phyloP scores from a whole-genome alignment of 2,797 vertebrate genomes.

The Sebastes umbrosus region DNA sequence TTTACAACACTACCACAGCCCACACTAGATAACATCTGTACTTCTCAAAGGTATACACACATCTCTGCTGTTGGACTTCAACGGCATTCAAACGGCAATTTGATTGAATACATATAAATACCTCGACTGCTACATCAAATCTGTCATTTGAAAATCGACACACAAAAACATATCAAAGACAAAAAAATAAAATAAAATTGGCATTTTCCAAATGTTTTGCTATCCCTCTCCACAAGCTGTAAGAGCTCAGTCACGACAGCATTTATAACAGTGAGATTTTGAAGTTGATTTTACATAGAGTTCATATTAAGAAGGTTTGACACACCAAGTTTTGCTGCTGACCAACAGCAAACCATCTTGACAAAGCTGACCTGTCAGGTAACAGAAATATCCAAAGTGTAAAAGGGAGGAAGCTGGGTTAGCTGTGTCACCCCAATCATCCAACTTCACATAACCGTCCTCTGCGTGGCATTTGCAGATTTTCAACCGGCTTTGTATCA shows the following conservation, averaged over 20 bases:
- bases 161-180: background rate
- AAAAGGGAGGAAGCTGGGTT: background rate
- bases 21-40: background rate
- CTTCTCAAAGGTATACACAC: background rate
- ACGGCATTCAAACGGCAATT: no score
- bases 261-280: no score
- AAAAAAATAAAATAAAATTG: no score
- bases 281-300: no score
- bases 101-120: no score
- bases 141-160: background rate
- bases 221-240: background rate
- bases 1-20: background rate
- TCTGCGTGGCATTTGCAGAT: background rate
- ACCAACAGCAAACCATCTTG: no score
- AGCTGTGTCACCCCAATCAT: background rate
- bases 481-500: no score
- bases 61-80: no score
- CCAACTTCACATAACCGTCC: background rate
- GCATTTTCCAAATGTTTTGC: no score
- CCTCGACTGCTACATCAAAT: background rate
- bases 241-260: background rate
- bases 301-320: no score
- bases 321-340: no score
- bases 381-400: background rate
- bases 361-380: no score